These are phyloP conservation scores for Elysia crispata DNA, from an alignment of 2,888 invertebrate genomes.

Conservation along the genomic window DNA sequence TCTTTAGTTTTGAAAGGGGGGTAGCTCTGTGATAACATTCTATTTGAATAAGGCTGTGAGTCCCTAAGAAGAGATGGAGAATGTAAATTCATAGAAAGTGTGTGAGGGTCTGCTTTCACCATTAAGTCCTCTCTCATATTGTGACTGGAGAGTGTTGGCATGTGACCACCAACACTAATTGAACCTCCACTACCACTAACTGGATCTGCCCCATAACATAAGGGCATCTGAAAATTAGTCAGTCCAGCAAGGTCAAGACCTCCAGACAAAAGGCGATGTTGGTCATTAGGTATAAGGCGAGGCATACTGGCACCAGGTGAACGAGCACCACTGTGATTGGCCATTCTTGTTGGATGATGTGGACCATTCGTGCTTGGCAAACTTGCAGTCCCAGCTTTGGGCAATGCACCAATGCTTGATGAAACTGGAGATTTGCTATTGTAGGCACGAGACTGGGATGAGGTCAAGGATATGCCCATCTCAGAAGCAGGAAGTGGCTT, in stretches of 20 bases:
- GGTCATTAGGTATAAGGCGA: slow-evolving; percentile 40
- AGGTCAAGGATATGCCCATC: slow-evolving; percentile 32
- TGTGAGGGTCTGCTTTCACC: not conserved
- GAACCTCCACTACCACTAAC: slow-evolving; percentile 22
- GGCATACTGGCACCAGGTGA: slow-evolving; percentile 54
- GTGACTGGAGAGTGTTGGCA: slow-evolving; percentile 1
- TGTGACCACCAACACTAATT: not conserved
- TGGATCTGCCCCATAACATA: not conserved
- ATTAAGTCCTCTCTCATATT: not conserved
- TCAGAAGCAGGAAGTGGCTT: slow-evolving; percentile 61
- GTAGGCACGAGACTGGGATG: slow-evolving; percentile 46
- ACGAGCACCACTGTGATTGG: slow-evolving; percentile 50
- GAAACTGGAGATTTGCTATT: slow-evolving; percentile 54
- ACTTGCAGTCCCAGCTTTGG: slow-evolving; percentile 40
- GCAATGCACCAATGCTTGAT: slow-evolving; percentile 37
- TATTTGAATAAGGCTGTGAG: slow-evolving; percentile 23
- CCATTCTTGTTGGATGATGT: slow-evolving; percentile 47
- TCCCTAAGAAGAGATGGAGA: slow-evolving; percentile 39
- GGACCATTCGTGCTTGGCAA: slow-evolving; percentile 44
- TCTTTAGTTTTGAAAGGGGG: slow-evolving; percentile 46
- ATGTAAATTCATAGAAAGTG: not conserved
- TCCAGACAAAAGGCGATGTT: slow-evolving; percentile 46
- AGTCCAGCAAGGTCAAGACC: slow-evolving; percentile 49
- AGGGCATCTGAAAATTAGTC: slow-evolving; percentile 26
- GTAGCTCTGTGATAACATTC: slow-evolving; percentile 47